phyloP scores from a whole-genome alignment of 2,113 vertebrate genomes.

The Microcebus griseorufus region DNA sequence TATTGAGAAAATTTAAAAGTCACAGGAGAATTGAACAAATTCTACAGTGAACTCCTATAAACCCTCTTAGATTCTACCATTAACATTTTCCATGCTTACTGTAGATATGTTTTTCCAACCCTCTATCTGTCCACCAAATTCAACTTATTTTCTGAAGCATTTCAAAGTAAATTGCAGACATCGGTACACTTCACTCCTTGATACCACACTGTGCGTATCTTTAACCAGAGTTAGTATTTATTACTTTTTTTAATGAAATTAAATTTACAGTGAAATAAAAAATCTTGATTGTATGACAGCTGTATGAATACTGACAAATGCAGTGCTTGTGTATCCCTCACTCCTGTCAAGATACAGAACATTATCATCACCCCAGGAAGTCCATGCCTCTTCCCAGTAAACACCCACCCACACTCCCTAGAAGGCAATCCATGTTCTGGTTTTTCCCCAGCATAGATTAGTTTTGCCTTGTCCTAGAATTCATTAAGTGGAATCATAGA shows the following conservation, averaged over 20 bases:
- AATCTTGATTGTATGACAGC: not conserved
- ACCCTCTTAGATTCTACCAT: not conserved
- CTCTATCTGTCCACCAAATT: not conserved
- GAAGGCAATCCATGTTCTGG: not conserved
- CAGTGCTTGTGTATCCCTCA: not conserved
- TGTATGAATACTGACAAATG: not conserved
- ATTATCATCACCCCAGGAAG: not conserved
- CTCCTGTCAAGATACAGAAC: not conserved
- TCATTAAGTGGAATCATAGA: not conserved
- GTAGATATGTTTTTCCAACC: not conserved
- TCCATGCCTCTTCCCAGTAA: not conserved
- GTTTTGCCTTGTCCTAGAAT: not conserved
- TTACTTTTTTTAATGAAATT: not conserved
- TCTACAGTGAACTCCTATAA: not conserved
- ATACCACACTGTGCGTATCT: not conserved
- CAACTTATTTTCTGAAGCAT: not conserved
- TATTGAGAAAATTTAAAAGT: not conserved
- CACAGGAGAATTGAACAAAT: not conserved
- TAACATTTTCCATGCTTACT: not conserved
- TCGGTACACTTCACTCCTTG: not conserved
- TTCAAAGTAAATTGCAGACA: not conserved
- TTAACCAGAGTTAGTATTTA: not conserved
- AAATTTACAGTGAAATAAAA: not conserved
- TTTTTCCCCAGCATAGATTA: not conserved
- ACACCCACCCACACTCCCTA: not conserved